Conservation (phyloP, 2,797 vertebrate species). For the Spinibarbus caldwelli region DNA sequence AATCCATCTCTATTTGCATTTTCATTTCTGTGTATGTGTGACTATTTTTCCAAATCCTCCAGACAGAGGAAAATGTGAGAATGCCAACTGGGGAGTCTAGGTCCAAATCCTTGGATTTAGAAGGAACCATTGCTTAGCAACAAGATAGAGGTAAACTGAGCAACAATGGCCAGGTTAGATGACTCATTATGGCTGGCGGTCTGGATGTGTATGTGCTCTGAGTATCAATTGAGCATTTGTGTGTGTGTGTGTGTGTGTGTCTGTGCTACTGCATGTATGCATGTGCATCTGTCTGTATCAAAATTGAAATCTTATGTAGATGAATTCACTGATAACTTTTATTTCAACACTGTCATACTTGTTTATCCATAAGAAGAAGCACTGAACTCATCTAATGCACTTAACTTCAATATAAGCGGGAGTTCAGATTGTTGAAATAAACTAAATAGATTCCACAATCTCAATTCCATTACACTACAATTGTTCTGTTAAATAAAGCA, state of each 20-base stretch:
- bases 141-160: constrained; percentile 52
- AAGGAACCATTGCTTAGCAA: constrained; percentile 69
- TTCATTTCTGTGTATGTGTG: constrained; percentile 20
- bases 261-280: constrained; percentile 13
- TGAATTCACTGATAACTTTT: neutral
- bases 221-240: constrained; percentile 17
- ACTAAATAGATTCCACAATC: neutral
- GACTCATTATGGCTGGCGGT: constrained; percentile 43
- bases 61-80: constrained; percentile 35
- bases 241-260: no score
- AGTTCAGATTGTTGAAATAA: neutral
- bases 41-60: constrained; percentile 11
- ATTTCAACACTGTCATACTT: neutral
- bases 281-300: constrained; percentile 17
- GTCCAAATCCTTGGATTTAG: constrained; percentile 52
- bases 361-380: neutral
- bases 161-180: constrained; percentile 58
- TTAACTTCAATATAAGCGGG: neutral
- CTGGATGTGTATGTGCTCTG: constrained; percentile 29
- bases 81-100: constrained; percentile 12
- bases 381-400: neutral
- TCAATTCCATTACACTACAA: neutral
- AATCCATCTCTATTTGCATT: constrained; percentile 21
- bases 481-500: constrained; percentile 8
- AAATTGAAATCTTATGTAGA: neutral